phyloP scores from a whole-genome alignment of 2,888 invertebrate species.

The Syrphus vitripennis region DNA sequence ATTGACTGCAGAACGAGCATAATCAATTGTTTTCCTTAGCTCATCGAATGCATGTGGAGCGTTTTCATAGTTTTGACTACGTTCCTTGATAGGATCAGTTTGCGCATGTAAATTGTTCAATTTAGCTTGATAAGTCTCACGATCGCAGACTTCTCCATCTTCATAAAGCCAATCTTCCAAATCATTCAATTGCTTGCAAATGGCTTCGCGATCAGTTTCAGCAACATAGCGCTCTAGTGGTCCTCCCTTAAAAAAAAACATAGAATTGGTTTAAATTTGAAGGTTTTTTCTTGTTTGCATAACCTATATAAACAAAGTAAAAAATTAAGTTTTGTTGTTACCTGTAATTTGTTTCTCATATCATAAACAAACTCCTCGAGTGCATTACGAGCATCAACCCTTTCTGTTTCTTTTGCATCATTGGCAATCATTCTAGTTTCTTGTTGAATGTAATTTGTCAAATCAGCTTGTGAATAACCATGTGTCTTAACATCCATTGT shows the following conservation, averaged over 20 bases:
- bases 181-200: constrained; percentile 87
- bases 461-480: constrained; percentile 87
- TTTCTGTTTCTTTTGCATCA: constrained; percentile 96
- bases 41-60: constrained; percentile 91
- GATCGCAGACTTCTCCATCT: constrained; percentile 95
- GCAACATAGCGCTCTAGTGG: constrained; percentile 89
- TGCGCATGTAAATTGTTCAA: constrained; percentile 85
- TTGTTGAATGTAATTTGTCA: constrained; percentile 89
- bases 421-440: constrained; percentile 92
- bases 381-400: constrained; percentile 97
- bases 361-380: constrained; percentile 99
- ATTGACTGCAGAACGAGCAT: constrained; percentile 91
- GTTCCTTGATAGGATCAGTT: constrained; percentile 94
- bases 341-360: constrained; percentile 91
- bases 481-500: constrained; percentile 90
- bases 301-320: too few relatives aligned
- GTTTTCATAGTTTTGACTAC: constrained; percentile 90
- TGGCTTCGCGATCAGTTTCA: constrained; percentile 85
- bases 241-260: constrained; percentile 82
- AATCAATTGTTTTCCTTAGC: constrained; percentile 88
- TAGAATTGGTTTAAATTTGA: too few relatives aligned
- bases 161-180: constrained; percentile 99
- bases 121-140: constrained; percentile 86
- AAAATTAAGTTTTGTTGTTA: constrained; percentile 72
- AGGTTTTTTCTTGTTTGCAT: too few relatives aligned